Evolutionary conservation across 2,888 invertebrate species (phyloP).

Genomic region (Philopedon plagiatum): DNA sequence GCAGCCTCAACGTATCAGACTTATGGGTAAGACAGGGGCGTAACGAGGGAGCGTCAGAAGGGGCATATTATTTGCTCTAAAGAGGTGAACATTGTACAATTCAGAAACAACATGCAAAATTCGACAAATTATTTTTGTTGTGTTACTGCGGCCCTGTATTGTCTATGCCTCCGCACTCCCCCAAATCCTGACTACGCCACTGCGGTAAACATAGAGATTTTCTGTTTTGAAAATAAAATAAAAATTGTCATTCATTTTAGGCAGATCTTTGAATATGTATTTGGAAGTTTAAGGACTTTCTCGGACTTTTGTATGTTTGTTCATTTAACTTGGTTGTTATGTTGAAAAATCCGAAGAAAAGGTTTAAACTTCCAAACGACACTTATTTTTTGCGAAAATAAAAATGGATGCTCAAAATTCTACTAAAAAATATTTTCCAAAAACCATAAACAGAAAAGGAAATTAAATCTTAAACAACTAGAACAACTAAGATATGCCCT

Average conservation of each 20-base stretch:
- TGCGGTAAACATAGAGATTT: conserved; percentile 13
- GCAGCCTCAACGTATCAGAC: conserved; percentile 66
- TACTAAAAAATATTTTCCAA: conserved; percentile 47
- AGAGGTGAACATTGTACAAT: too few species aligned
- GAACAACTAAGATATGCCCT: conserved; percentile 60
- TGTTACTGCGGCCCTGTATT: too few species aligned
- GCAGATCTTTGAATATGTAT: conserved; percentile 1
- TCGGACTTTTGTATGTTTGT: too few species aligned
- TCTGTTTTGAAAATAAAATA: conserved; percentile 10
- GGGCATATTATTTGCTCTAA: too few species aligned
- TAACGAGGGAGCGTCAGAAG: too few species aligned
- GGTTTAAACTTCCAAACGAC: not conserved
- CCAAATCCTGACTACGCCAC: not conserved
- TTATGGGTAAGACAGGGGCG: conserved; percentile 58
- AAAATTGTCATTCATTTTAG: conserved; percentile 29
- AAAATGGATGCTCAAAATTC: not conserved
- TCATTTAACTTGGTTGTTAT: too few species aligned
- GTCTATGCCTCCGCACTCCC: not conserved
- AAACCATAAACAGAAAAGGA: conserved; percentile 53
- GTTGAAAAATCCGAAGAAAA: too few species aligned
- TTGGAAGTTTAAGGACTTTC: not conserved
- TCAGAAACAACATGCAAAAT: too few species aligned
- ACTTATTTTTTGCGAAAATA: not conserved
- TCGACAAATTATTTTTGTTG: too few species aligned
- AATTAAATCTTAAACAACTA: conserved; percentile 53